Evolutionary conservation across 2,113 vertebrate species (phyloP), one percentile per base, ranked within the genome.

Genomic region (Rousettus leschenaultii): DNA sequence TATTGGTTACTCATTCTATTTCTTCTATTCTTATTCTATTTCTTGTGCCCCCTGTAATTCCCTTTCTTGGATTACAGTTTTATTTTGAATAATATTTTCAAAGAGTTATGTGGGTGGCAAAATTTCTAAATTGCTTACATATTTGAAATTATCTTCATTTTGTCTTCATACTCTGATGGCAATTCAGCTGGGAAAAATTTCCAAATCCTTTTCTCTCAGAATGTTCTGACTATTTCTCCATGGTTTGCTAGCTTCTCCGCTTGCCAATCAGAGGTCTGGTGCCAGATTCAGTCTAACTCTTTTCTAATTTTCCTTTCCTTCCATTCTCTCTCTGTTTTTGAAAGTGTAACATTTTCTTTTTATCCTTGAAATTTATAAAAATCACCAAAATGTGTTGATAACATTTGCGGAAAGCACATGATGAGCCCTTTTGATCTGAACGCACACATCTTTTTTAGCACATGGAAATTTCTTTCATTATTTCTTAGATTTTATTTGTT

Each of bases 111-210:
- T 89, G 84, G 84, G 79, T 85, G 73, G 51, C n/a, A 51, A 85
- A 66, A 89, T 65, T 68, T 95, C 57, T 43, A 80, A 85, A 86
- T 53, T 86, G 28, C 57, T 80, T 86, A 10, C 2, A 1, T 59
- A 48, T 89, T 89, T 74, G 59, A 89, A 94, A 89, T 66, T 55
- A 66, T 89, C 78, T 95, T 89, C 87, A 55, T 84, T 84, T 96
- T 94, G 84, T 38, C 85, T 71, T 89, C 71, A 59, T 48, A 51
- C 26, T 85, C 66, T 19, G 88, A 78, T 48, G 21, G 33, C 28
- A 79, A 15, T 79, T 92, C 33, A 19, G 33, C 79, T 80, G 79
- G 18, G 5, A 74, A 40, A 68, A 74, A 48, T 80, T 89, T 74
- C 35, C n/a, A 73, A 89, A 89, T 80, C 21, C 40, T 45, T 89